These are phyloP conservation scores for Dipodomys merriami DNA, from an alignment of 2,113 vertebrate species.

Conservation along the genomic window DNA sequence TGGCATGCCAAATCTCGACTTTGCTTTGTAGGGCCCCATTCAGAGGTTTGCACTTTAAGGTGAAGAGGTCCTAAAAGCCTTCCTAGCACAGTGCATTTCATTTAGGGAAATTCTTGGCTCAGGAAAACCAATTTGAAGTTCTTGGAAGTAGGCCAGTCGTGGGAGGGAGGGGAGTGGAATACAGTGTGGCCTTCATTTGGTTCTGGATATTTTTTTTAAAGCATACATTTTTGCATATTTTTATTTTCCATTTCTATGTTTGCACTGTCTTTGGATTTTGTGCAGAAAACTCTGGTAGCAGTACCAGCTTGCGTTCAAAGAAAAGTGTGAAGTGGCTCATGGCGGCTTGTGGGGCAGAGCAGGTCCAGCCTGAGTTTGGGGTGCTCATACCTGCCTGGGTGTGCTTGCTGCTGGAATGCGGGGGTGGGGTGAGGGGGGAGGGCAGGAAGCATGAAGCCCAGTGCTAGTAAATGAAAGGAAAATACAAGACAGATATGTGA, in stretches of 20 bases:
- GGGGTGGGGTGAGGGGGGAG: too few species aligned
- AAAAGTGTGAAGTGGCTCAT: background rate
- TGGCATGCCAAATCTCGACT: constrained; percentile 65
- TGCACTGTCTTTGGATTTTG: background rate
- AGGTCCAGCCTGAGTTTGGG: too few species aligned
- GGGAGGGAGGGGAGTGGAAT: background rate
- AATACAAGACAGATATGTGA: background rate
- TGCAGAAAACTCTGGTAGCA: background rate
- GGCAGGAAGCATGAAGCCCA: rapidly evolving
- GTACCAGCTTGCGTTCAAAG: background rate
- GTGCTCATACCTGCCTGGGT: rapidly evolving
- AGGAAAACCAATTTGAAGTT: constrained; percentile 66
- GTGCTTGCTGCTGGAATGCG: background rate
- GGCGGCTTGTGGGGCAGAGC: background rate
- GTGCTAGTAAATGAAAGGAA: background rate
- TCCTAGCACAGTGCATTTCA: constrained; percentile 62
- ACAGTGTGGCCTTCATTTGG: constrained; percentile 33
- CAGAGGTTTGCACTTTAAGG: constrained; percentile 67
- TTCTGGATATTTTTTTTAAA: background rate
- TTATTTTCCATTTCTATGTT: constrained; percentile 23
- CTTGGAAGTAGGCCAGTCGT: constrained; percentile 50
- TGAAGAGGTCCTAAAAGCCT: constrained; percentile 74
- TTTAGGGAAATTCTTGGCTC: constrained; percentile 72
- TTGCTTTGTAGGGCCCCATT: constrained; percentile 64
- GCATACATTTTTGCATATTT: background rate